Evolutionary conservation across 2,113 vertebrate species (phyloP).

Genomic region (Crypturellus undulatus): DNA sequence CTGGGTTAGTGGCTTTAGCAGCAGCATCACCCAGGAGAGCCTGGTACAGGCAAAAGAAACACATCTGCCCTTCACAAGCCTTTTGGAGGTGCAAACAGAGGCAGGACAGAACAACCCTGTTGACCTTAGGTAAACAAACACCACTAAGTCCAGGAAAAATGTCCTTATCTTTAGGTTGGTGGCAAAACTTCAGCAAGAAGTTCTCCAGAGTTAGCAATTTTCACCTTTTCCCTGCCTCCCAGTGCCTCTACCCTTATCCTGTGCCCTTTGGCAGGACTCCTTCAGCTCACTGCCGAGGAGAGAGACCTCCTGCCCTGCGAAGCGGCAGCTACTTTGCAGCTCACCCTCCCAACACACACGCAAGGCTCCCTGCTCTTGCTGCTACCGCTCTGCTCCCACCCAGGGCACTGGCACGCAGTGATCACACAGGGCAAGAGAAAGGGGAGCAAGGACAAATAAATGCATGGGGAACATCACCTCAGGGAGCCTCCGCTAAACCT

Average conservation of each 20-base stretch:
- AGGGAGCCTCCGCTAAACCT: neutral
- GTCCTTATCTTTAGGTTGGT: neutral
- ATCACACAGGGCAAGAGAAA: neutral
- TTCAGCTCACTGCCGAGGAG: neutral
- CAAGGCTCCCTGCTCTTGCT: neutral
- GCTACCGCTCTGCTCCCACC: rapidly evolving
- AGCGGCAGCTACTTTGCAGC: neutral
- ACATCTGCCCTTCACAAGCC: neutral
- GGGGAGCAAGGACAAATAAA: neutral
- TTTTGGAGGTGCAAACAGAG: neutral
- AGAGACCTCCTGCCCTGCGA: rapidly evolving
- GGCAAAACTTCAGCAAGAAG: neutral
- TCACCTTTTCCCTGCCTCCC: neutral
- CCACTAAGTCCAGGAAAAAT: rapidly evolving
- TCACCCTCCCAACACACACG: neutral
- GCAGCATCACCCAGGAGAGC: neutral
- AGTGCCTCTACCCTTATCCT: neutral
- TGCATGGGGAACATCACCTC: neutral
- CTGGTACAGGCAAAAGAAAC: rapidly evolving
- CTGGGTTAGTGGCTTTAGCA: too few species aligned
- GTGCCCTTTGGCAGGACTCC: neutral
- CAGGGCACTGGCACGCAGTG: neutral
- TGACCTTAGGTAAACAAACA: neutral
- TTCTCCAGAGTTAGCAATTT: neutral
- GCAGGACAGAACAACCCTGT: neutral